Conservation (phyloP, 2,797 vertebrate genomes). For the Phrynocephalus guinanensis region DNA sequence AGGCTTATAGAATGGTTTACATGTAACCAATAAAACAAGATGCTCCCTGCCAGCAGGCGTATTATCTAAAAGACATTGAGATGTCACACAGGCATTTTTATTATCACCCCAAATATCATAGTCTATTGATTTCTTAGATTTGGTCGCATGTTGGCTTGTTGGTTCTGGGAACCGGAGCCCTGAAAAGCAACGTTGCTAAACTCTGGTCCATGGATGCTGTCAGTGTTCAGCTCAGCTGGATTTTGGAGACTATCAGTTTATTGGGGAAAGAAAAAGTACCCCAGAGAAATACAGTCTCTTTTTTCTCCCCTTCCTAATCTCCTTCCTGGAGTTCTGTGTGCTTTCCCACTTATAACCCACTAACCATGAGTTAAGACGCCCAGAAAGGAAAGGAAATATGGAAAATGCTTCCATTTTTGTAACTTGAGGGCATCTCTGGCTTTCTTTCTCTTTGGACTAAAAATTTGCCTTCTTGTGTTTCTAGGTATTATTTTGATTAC, state of each 20-base stretch:
- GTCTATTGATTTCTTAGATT: neutral
- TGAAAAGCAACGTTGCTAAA: too few species aligned
- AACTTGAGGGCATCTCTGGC: neutral
- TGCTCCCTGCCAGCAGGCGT: too few species aligned
- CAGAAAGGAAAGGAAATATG: conserved; percentile 2
- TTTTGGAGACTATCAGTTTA: neutral
- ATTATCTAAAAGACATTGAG: too few species aligned
- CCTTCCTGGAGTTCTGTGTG: neutral
- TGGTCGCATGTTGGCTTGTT: too few species aligned
- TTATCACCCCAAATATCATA: neutral
- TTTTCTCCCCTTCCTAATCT: neutral
- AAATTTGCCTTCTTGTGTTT: conserved; percentile 44
- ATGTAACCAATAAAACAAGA: too few species aligned
- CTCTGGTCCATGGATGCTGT: too few species aligned
- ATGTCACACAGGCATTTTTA: too few species aligned
- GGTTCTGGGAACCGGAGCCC: too few species aligned
- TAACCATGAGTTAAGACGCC: neutral
- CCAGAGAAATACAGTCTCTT: neutral
- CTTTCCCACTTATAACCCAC: neutral
- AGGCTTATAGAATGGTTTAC: neutral
- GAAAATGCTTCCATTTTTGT: neutral
- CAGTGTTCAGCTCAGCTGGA: too few species aligned
- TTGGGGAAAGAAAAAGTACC: neutral
- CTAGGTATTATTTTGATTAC: conserved; percentile 65
- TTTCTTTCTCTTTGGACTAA: neutral